Base-by-base conservation (phyloP, 2,113 vertebrate species). In the Ranitomeya variabilis region DNA sequence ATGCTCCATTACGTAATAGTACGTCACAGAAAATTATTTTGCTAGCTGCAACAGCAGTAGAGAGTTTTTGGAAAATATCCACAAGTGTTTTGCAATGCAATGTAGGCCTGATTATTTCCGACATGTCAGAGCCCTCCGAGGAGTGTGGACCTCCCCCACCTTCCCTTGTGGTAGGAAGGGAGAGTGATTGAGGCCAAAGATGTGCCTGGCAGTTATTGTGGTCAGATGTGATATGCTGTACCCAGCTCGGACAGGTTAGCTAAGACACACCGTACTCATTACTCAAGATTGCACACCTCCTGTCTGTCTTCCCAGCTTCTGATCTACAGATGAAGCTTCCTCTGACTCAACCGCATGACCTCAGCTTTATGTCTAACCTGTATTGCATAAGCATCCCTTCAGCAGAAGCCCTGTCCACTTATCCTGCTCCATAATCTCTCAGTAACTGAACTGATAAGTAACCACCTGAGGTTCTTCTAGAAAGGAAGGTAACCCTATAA, bases 201-300 rank as follows among this genome's bases (percentile, higher is more conserved):
- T 62, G 79, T 19, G 64, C 13, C 18, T 82, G 87, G 69, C 87
- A 88, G 87, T 88, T 88, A 88, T 81, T 88, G 87, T 83, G 87
- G 87, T 88, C 80, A 76, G 69, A 78, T 5, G 18, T 52, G 55
- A 76, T 52, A 14, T 62, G 78, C 78, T 73, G 13, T 23, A 60
- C 55, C 52, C 66, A 78, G 26, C n/a, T 31, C n/a, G 85, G 57
- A 85, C 85, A 79, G 74, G 76, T 55, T 67, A 86, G 37, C 16
- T 6, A 86, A 71, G 55, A 23, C 31, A 16, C 31, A 21, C 5
- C 23, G 14, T 37, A 18, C 9, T 62, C 23, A 87, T 88, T 88
- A 88, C 80, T 26, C 87, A 88, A 83, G 67, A 21, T 5, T 62
- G 19, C 57, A 9, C 85, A 55, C 11, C 54, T 69, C n/a, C 62